phyloP scores from a whole-genome alignment of 2,888 invertebrate genomes.

The Caradrina clavipalpis region DNA sequence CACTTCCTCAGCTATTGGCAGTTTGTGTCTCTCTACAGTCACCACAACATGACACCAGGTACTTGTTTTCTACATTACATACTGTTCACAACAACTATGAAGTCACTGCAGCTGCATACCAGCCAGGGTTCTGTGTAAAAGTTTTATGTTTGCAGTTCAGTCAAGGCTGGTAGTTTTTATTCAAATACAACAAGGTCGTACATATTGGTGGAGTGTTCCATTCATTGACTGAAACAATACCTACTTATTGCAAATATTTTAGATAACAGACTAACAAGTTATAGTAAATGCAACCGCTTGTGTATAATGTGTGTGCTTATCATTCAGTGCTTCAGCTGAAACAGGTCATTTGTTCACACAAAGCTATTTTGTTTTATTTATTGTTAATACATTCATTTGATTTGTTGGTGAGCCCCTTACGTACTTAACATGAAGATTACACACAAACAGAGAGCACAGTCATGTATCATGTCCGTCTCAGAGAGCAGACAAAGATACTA shows the following conservation, averaged over 20 bases:
- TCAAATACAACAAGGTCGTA: constrained; percentile 44
- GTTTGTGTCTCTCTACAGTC: no score
- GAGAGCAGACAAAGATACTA: no score
- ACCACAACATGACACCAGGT: no score
- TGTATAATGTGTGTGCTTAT: not conserved
- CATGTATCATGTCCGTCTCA: no score
- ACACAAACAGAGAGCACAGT: no score
- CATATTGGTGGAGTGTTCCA: constrained; percentile 33
- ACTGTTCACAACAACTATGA: not conserved
- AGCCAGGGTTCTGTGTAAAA: constrained; percentile 8
- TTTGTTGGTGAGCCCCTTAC: no score
- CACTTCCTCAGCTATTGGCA: no score
- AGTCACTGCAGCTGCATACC: not conserved
- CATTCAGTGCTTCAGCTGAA: constrained; percentile 2
- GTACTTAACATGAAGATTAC: no score
- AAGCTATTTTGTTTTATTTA: not conserved
- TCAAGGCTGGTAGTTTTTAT: constrained; percentile 51
- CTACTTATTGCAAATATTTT: constrained; percentile 23
- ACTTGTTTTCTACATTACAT: not conserved
- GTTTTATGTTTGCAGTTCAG: constrained; percentile 34
- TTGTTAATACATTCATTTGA: no score
- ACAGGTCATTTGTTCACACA: not conserved
- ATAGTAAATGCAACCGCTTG: not conserved
- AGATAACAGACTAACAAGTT: constrained; percentile 29
- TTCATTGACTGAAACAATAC: constrained; percentile 32